phyloP scores from a whole-genome alignment of 2,113 vertebrate genomes.

The Marmota monax region DNA sequence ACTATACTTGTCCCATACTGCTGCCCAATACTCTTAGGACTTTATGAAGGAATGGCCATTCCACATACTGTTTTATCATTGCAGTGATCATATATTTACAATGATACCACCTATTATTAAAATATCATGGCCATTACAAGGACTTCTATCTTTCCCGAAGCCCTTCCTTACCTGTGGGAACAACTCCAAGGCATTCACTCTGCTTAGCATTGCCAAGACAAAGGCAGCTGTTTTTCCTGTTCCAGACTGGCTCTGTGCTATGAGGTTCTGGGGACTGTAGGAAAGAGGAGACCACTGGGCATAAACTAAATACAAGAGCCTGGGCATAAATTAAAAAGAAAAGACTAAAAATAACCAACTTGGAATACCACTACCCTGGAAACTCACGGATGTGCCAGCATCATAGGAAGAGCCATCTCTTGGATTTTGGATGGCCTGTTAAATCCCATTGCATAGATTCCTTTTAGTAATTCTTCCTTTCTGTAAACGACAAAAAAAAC shows the following conservation, averaged over 20 bases:
- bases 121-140: not conserved
- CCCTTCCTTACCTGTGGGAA: slow-evolving; percentile 87
- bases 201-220: slow-evolving; percentile 90
- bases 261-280: slow-evolving; percentile 90
- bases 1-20: not conserved
- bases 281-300: slow-evolving; percentile 58
- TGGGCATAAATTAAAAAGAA: not conserved
- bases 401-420: slow-evolving; percentile 88
- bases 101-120: not conserved
- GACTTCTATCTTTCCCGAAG: not conserved
- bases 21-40: not conserved
- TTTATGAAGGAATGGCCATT: not conserved
- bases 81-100: not conserved
- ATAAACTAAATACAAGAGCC: slow-evolving; percentile 30
- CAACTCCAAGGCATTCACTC: slow-evolving; percentile 82
- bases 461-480: slow-evolving; percentile 85
- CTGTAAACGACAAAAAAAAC: slow-evolving; percentile 74
- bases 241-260: slow-evolving; percentile 92
- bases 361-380: slow-evolving; percentile 36
- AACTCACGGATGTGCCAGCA: slow-evolving; percentile 90
- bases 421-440: slow-evolving; percentile 90
- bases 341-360: not conserved
- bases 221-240: slow-evolving; percentile 92
- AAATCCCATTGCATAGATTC: slow-evolving; percentile 89
- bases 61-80: not conserved